Evolutionary conservation across 2,888 invertebrate species (phyloP), one percentile per base, ranked within the genome.

Genomic region (Suillia variegata): DNA sequence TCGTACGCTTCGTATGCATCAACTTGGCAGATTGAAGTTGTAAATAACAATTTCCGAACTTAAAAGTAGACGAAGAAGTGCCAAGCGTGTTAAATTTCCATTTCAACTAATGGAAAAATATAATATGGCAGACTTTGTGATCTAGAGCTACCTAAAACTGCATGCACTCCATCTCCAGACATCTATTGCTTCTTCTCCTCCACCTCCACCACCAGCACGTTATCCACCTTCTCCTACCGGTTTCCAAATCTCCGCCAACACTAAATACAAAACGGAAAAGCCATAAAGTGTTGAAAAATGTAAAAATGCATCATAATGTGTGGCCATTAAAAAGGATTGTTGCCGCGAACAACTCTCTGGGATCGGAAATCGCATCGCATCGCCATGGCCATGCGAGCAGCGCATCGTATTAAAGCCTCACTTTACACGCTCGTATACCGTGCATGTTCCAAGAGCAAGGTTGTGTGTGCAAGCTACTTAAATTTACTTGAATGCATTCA

Each of bases 21-120:
- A 10, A 38, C 18, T 20, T 65, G 64, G 68, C n/a, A 71, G 71
- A 74, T 71, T 73, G 71, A 64, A 60, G 69, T 62, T 69, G 70
- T 73, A 72, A 75, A 75, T 69, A 72, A 72, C 67, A 67, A 71
- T 70, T 71, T 64, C 55, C 66, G 54, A 64, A 33, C 12, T 24
- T 13, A 33, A 34, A 31, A n/a, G 18, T 20, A 45, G 45, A 45
- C 4, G 45, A 17, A 45, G 45, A 45, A 45, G 45, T 45, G 45
- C 45, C 12, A 8, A 56, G 61, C 61, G 68, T 67, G 59, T 65
- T 67, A 63, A 66, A 51, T 56, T 65, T 58, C 55, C 59, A 50
- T 52, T 31, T 54, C 50, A 54, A 53, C 63, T 68, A 71, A 68
- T 70, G 69, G 71, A 45, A 52, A 31, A 33, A 31, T 31, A 51